Percentiles rank a stretch among this genome's conserved stretches.
Evolutionary conservation across 1,140 invertebrate species (phyloP).

Genomic region (Zaprionus ghesquierei): DNA sequence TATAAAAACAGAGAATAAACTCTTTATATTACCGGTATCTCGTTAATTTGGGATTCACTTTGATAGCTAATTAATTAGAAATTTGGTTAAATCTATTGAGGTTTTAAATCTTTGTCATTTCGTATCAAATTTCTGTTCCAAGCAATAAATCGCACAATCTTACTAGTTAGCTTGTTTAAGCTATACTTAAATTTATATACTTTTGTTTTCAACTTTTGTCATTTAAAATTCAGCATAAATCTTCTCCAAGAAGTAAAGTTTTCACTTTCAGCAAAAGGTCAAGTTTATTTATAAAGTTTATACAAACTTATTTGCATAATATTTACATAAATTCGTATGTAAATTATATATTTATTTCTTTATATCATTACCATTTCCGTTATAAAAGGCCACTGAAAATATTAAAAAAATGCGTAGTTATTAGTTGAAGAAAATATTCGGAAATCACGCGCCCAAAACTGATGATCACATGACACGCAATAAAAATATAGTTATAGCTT

Average conservation of each 20-base stretch:
- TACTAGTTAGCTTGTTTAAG: background rate
- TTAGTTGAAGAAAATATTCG: background rate
- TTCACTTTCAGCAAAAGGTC: background rate
- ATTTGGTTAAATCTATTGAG: background rate
- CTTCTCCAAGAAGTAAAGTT: background rate
- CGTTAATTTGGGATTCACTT: background rate
- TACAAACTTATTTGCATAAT: background rate
- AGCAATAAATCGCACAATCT: background rate
- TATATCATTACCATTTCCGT: background rate
- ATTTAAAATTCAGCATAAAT: background rate
- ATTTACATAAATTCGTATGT: background rate
- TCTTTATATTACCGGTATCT: background rate
- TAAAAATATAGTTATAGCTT: too few relatives aligned
- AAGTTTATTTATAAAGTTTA: background rate
- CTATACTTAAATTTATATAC: background rate
- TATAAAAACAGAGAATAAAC: background rate
- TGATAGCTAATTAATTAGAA: background rate
- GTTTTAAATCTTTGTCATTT: background rate
- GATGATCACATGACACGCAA: slow-evolving; percentile 15
- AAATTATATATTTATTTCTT: background rate
- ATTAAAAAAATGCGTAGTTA: background rate
- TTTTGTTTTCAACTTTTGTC: background rate
- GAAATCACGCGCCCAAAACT: background rate
- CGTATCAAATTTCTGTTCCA: background rate
- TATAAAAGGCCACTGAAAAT: background rate